These are phyloP conservation scores for Epizoanthus ramosus DNA, from an alignment of 92 coral and sea anemone species.

Conservation along the genomic window DNA sequence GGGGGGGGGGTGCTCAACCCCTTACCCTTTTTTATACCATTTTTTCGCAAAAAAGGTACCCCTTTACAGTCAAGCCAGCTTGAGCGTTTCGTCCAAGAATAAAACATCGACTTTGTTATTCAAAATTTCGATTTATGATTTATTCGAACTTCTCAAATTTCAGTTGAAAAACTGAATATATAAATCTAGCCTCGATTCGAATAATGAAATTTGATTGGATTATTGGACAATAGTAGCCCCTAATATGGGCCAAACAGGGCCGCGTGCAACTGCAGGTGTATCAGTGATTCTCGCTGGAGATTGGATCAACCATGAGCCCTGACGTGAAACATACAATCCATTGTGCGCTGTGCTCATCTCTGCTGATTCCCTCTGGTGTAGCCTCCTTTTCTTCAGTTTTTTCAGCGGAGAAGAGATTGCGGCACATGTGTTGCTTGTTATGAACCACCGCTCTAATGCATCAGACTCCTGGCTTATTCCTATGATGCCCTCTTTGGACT, in stretches of 20 bases:
- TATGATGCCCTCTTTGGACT: constrained; percentile 32
- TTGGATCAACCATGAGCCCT: not conserved
- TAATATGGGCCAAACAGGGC: too few relatives aligned
- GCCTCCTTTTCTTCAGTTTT: not conserved
- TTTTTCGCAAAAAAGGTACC: not conserved
- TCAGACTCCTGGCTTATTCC: constrained; percentile 30
- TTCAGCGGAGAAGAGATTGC: not conserved
- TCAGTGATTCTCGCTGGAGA: not conserved
- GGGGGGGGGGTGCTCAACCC: too few relatives aligned
- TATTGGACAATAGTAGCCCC: too few relatives aligned
- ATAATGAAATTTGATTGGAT: too few relatives aligned
- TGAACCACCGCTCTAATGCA: not conserved
- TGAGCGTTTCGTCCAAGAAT: too few relatives aligned
- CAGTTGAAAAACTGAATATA: too few relatives aligned
- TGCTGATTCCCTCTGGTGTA: not conserved
- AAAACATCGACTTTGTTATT: too few relatives aligned
- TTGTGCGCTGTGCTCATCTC: constrained; percentile 5
- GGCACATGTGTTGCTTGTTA: constrained; percentile 1
- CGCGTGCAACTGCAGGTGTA: not conserved
- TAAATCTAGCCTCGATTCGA: too few relatives aligned
- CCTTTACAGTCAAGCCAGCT: not conserved
- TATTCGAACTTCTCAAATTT: too few relatives aligned
- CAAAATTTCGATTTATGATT: too few relatives aligned
- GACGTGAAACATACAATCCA: not conserved
- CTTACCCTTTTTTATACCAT: too few relatives aligned